Conservation (phyloP, 2,797 vertebrate genomes). For the Clarias fuscus region DNA sequence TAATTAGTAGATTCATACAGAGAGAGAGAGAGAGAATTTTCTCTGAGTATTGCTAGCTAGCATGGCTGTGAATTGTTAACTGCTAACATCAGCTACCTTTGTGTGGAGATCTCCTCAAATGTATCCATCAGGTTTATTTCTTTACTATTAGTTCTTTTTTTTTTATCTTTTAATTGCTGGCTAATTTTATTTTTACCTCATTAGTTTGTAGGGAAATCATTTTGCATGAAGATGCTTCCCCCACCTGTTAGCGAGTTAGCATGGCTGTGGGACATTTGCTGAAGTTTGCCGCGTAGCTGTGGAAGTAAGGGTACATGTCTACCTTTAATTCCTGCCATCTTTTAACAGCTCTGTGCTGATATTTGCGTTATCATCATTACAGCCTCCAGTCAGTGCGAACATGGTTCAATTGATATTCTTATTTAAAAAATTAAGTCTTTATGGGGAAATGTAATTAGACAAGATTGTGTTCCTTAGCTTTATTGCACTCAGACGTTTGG, state of each 20-base stretch:
- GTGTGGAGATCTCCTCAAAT: not conserved
- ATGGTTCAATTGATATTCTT: too few relatives aligned
- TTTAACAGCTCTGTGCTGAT: too few relatives aligned
- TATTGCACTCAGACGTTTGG: conserved; percentile 19
- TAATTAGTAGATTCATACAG: not conserved
- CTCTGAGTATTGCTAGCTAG: not conserved
- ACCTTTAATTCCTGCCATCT: too few relatives aligned
- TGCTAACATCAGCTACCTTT: not conserved
- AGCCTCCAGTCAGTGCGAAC: too few relatives aligned
- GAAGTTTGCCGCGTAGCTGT: not conserved
- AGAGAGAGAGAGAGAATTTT: not conserved
- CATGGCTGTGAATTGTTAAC: not conserved
- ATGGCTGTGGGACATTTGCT: not conserved
- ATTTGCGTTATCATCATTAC: too few relatives aligned
- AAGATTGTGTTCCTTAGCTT: not conserved
- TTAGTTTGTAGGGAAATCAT: not conserved
- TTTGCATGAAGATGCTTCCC: not conserved
- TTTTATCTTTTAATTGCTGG: not conserved
- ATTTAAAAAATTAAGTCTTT: too few relatives aligned
- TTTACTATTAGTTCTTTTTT: not conserved
- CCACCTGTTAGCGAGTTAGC: not conserved
- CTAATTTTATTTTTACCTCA: not conserved
- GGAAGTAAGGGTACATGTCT: too few relatives aligned
- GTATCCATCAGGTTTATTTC: not conserved
- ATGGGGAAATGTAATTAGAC: too few relatives aligned